These are phyloP conservation scores for Alces alces DNA, from an alignment of 2,113 vertebrate genomes.

Conservation along the genomic window DNA sequence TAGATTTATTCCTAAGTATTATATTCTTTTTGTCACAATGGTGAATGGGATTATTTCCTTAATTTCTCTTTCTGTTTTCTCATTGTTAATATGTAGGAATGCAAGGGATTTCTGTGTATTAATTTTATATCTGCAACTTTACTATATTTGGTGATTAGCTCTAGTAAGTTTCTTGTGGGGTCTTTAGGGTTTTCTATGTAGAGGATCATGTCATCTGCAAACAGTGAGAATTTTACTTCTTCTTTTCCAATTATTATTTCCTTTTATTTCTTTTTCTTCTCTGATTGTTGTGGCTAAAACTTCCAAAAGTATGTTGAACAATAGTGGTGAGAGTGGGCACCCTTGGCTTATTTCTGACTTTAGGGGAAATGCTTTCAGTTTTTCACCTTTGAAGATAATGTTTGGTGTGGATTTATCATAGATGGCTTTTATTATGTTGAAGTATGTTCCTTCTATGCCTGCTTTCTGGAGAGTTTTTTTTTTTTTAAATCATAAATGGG, in stretches of 20 bases:
- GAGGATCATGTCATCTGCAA: background rate
- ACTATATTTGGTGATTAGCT: background rate
- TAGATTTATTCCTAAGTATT: background rate
- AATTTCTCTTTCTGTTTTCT: background rate
- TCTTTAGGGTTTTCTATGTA: background rate
- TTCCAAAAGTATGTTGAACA: background rate
- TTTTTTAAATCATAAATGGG: background rate
- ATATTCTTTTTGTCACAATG: background rate
- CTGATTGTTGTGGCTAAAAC: background rate
- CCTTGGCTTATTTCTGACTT: background rate
- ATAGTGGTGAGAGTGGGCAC: background rate
- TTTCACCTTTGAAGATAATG: accelerated
- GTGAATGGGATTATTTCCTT: background rate
- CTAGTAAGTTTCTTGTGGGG: background rate
- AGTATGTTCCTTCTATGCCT: background rate
- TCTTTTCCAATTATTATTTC: background rate
- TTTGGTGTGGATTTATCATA: background rate
- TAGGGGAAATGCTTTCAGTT: background rate
- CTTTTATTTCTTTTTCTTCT: background rate
- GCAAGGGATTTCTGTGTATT: background rate
- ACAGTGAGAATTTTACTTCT: background rate
- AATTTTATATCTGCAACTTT: background rate
- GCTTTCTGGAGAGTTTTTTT: background rate
- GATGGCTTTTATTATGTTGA: background rate
- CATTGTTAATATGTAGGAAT: background rate